phyloP scores from a whole-genome alignment of 1,140 invertebrate genomes.

The Polyergus mexicanus region DNA sequence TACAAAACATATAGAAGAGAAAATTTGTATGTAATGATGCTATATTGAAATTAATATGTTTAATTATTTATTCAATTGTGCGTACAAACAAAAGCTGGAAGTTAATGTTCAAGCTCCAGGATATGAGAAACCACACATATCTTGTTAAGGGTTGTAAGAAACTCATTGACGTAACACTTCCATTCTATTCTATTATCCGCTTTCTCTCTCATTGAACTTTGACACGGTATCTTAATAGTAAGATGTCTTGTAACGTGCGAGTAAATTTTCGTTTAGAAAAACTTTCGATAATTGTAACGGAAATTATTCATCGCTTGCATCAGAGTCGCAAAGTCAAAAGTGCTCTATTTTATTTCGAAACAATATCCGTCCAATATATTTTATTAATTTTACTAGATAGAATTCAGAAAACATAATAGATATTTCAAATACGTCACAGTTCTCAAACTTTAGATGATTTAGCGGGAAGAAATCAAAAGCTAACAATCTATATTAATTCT shows the following conservation, averaged over 20 bases:
- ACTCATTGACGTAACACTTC: neutral
- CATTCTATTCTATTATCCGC: neutral
- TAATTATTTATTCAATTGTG: neutral
- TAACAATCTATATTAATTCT: too few species aligned
- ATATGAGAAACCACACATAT: neutral
- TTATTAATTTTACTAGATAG: too few species aligned
- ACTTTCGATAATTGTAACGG: too few species aligned
- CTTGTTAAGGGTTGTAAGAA: neutral
- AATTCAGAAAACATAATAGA: too few species aligned
- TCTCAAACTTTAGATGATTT: too few species aligned
- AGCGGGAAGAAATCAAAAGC: too few species aligned
- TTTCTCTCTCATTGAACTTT: neutral
- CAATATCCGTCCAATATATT: too few species aligned
- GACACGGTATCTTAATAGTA: neutral
- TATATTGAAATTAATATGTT: neutral
- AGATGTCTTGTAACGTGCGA: neutral
- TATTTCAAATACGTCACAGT: too few species aligned
- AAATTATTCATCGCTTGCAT: too few species aligned
- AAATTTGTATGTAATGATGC: neutral
- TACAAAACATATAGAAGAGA: neutral
- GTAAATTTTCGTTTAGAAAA: too few species aligned
- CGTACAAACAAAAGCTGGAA: neutral
- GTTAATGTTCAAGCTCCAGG: neutral
- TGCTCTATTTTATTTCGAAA: too few species aligned
- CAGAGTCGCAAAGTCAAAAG: too few species aligned